These are phyloP conservation scores for Cirrhinus molitorella DNA, from an alignment of 2,797 vertebrate species.

Conservation along the genomic window DNA sequence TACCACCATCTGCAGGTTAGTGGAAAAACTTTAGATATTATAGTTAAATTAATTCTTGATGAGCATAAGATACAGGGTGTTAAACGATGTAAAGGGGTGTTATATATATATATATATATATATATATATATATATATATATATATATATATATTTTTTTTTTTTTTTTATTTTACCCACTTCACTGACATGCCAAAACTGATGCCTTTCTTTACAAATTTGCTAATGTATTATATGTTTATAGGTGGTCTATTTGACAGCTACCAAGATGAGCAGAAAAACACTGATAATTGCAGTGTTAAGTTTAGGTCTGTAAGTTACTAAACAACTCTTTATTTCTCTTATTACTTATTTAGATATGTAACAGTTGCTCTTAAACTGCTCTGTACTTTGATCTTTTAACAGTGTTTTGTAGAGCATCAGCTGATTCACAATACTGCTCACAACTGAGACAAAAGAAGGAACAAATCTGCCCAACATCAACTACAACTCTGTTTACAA, in stretches of 20 bases:
- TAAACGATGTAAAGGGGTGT: too few species aligned
- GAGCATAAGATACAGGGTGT: too few species aligned
- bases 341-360: background rate
- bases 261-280: conserved; percentile 20
- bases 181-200: background rate
- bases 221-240: background rate
- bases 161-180: background rate
- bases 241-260: background rate
- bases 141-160: too few species aligned
- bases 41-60: too few species aligned
- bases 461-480: background rate
- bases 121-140: too few species aligned
- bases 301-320: conserved; percentile 10
- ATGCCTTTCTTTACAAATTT: background rate
- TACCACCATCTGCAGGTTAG: too few species aligned
- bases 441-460: background rate
- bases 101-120: too few species aligned
- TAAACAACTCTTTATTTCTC: background rate
- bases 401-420: background rate
- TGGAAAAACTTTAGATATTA: too few species aligned
- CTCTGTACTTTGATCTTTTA: background rate
- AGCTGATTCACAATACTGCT: background rate
- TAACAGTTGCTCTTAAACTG: background rate
- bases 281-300: background rate
- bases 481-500: background rate